phyloP scores from a whole-genome alignment of 2,888 invertebrate species.

The Pachymerium ferrugineum region DNA sequence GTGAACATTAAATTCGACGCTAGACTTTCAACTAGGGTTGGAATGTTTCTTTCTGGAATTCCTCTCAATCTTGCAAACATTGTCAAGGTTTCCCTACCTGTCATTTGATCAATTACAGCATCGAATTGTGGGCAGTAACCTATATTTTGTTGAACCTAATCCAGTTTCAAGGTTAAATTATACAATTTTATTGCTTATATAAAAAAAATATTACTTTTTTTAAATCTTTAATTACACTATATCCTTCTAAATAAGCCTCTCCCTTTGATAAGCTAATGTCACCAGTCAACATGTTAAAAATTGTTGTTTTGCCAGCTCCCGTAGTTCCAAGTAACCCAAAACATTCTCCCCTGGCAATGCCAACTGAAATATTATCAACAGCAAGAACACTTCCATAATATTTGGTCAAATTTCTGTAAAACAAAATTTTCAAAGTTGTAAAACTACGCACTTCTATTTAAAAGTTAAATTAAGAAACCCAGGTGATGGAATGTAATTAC shows the following conservation, averaged over 20 bases:
- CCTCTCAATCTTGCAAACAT: slow-evolving; percentile 62
- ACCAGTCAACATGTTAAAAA: slow-evolving; percentile 83
- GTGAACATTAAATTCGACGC: slow-evolving; percentile 57
- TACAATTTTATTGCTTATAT: too few relatives aligned
- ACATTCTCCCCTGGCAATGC: slow-evolving; percentile 66
- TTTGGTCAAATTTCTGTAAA: slow-evolving; percentile 60
- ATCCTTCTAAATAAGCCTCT: slow-evolving; percentile 61
- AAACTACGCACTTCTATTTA: too few relatives aligned
- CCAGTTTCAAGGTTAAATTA: background rate
- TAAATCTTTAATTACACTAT: slow-evolving; percentile 45
- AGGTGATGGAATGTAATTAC: too few relatives aligned
- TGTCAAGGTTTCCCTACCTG: slow-evolving; percentile 63
- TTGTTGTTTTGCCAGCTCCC: slow-evolving; percentile 80
- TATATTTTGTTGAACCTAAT: slow-evolving; percentile 45
- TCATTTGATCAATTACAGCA: slow-evolving; percentile 63
- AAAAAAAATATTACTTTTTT: slow-evolving; percentile 39
- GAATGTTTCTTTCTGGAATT: slow-evolving; percentile 49
- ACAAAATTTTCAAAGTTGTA: slow-evolving; percentile 37
- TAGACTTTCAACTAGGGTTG: slow-evolving; percentile 49
- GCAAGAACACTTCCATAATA: slow-evolving; percentile 68
- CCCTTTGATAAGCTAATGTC: slow-evolving; percentile 67
- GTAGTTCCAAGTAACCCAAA: slow-evolving; percentile 77
- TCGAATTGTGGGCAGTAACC: slow-evolving; percentile 74
- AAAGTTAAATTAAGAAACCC: too few relatives aligned
- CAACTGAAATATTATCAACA: slow-evolving; percentile 68